Base-by-base conservation (phyloP, 2,888 invertebrate genomes). In the Thumatha senex region DNA sequence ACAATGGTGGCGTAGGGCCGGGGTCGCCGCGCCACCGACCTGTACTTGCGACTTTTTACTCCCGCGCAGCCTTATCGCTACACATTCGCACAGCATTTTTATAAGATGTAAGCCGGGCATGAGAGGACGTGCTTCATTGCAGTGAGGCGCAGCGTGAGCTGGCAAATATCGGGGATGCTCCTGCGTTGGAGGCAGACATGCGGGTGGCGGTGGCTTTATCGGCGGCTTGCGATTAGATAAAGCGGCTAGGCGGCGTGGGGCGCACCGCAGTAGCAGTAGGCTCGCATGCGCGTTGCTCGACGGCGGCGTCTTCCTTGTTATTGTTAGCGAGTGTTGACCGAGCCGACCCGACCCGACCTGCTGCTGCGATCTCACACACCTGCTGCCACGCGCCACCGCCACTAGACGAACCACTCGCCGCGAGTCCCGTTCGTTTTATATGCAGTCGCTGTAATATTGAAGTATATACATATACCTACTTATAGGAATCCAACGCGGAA, bases 211-310 rank as follows among this genome's bases (percentile, higher is more conserved):
- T 61, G 61, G 64, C 66, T 72, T 80, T 86, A 86, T 86, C 86
- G 69, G 73, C 75, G 72, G 53, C 36, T 15, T 55, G 69, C 82
- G 86, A 86, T 86, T 86, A 86, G 86, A 87, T 87, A 86, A 82
- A 82, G 84, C 77, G 67, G 74, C 77, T 74, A 74, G 74, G 80
- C 72, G 62, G 67, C 67, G 74, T 58, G 70, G 61, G 54, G 59
- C 65, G 63, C 51, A 66, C 67, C 72, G 76, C 31, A 31, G 31
- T 31, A 31, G 18, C 83, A 80, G 86, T 80, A 78, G 80, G 73
- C 72, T 58, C 63, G 63, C 69, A 76, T 69, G 74, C 79, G 72
- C 67, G 68, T 61, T 36, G 48, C 50, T 46, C 56, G 57, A 48
- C 61, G 56, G 57, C 48, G 47, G 54, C 59, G 51, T 62, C 71